Conservation (phyloP, 1,140 invertebrate species). For the Mactra quadrangularis region DNA sequence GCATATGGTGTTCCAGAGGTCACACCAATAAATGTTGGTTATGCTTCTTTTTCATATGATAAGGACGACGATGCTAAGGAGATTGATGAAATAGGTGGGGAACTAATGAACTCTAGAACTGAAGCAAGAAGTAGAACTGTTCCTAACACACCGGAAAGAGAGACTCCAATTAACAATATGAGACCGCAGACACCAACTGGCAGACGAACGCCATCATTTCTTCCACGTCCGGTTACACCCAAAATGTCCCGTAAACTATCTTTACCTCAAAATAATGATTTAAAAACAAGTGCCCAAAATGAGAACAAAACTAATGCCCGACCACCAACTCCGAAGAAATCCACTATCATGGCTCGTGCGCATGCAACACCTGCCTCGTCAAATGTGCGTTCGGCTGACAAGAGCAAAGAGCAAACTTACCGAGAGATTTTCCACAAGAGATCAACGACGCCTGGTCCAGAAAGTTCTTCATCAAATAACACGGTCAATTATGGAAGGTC, state of each 20-base stretch:
- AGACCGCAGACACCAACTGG: constrained; percentile 57
- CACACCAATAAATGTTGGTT: constrained; percentile 51
- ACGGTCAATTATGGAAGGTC: constrained; percentile 20
- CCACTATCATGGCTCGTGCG: constrained; percentile 65
- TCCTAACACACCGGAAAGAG: not conserved
- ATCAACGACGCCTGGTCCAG: constrained; percentile 71
- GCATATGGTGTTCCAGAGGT: constrained; percentile 10
- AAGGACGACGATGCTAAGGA: constrained; percentile 33
- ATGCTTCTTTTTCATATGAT: constrained; percentile 51
- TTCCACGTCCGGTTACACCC: constrained; percentile 66
- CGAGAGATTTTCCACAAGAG: constrained; percentile 65
- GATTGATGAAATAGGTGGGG: constrained; percentile 33
- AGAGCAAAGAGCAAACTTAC: constrained; percentile 61
- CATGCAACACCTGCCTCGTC: too few species aligned
- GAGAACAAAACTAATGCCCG: constrained; percentile 30
- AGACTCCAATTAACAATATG: constrained; percentile 17
- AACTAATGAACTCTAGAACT: constrained; percentile 18
- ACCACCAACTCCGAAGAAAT: constrained; percentile 68
- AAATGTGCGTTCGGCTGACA: constrained; percentile 45
- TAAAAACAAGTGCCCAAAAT: constrained; percentile 16
- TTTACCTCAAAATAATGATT: constrained; percentile 23
- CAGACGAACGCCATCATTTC: constrained; percentile 61
- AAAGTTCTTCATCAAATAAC: not conserved
- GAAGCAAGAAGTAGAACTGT: not conserved
- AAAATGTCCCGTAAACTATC: constrained; percentile 33